A percentile compares a stretch with the other conserved stretches of the same genome.
These are phyloP conservation scores for Ibycter americanus DNA, from an alignment of 2,797 vertebrate genomes.

Conservation along the genomic window DNA sequence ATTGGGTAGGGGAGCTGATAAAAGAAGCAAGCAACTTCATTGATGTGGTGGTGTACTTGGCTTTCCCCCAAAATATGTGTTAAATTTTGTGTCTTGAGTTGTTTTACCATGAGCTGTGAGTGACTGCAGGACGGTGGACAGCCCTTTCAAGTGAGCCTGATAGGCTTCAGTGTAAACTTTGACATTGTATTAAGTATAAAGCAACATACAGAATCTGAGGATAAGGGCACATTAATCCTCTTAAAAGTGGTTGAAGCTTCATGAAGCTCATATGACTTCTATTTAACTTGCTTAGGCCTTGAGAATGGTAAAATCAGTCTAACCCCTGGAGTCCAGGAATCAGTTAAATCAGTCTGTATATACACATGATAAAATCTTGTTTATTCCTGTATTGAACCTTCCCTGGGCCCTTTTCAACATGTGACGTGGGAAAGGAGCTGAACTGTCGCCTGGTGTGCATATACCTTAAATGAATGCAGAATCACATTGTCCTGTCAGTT, in stretches of 20 bases:
- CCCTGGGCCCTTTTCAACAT: neutral
- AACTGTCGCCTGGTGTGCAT: neutral
- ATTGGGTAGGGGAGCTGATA: neutral
- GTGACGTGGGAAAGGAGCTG: neutral
- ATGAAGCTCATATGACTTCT: neutral
- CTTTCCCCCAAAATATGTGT: neutral
- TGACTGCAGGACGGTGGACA: neutral
- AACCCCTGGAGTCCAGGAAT: neutral
- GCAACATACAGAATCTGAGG: neutral
- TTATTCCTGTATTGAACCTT: neutral
- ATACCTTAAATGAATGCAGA: neutral
- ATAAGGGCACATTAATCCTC: neutral
- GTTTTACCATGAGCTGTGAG: neutral
- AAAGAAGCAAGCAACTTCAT: neutral
- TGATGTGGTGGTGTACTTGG: neutral
- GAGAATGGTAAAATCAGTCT: neutral
- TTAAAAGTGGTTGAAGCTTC: neutral
- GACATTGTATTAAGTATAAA: neutral
- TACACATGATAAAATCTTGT: neutral
- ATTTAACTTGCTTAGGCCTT: neutral
- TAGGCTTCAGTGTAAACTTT: neutral
- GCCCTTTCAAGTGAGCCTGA: neutral
- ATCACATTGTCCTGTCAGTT: neutral
- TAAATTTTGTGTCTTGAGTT: neutral
- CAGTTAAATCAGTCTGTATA: neutral